Evolutionary conservation across 2,888 invertebrate species (phyloP), one percentile per base, ranked within the genome.

Genomic region (Pollenia amentaria): DNA sequence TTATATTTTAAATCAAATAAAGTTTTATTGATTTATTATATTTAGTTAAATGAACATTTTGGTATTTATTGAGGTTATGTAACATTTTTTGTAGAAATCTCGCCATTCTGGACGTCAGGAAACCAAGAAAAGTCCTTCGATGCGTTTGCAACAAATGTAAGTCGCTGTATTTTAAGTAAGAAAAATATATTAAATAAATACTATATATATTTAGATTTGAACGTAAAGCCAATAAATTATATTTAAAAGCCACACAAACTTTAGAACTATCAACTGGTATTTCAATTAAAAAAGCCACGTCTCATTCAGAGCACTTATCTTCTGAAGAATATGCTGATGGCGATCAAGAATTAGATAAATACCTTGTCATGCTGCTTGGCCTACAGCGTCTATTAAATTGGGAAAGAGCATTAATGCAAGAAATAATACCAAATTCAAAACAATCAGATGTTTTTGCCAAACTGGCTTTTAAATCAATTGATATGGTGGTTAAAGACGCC

Each of bases 301-400:
- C 92, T 2, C 91, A 93, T 83, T 90, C 91, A 2, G 94, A 93
- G 62, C 93, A 93, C 64, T 88, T 93, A 21, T 91, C 92, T 8
- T 91, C 92, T 0, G 93, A 93, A 55, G 93, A 93, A 86, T 88
- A 91, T 87, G 86, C 91, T 40, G 92, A 96, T 88, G 96, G 96
- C 78, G 97, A 97, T 91, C 95, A 96, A 90, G 97, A 97, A 93
- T 95, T 97, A 94, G 97, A 97, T 90, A 96, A 96, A 91, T 97
- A 97, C 93, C 94, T 98, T 85, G 95, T 97, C 60, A 95, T 97
- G 90, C 96, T 98, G 6, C 96, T 97, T 46, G 97, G 97, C 1
- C 94, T 98, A 84, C 96, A 97, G 87, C 96, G 97, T 81, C 94
- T 99, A 18, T 97, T 98, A 94, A 97, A 98, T 89, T 96, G 97